Percentiles rank a stretch among this genome's conserved stretches.
Evolutionary conservation across 2,888 invertebrate genomes (phyloP).

Genomic region (Xestobium rufovillosum): DNA sequence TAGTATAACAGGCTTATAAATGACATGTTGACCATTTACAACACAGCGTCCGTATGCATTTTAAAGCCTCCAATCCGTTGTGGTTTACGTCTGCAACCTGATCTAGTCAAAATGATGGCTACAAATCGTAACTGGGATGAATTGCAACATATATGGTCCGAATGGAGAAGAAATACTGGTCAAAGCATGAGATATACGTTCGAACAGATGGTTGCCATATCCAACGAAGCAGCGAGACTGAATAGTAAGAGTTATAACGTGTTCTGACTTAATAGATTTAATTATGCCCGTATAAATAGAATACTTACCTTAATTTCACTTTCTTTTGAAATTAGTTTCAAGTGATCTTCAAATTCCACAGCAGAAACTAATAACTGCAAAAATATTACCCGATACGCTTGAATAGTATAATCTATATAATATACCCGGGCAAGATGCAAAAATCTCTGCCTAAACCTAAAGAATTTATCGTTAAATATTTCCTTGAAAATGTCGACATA

Average conservation of each 20-base stretch:
- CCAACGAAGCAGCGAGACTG: slow-evolving; percentile 70
- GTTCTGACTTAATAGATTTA: too few species aligned
- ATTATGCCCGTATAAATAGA: too few species aligned
- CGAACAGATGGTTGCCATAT: slow-evolving; percentile 69
- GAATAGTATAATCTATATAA: too few species aligned
- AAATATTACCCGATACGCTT: too few species aligned
- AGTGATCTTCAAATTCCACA: too few species aligned
- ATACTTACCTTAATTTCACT: too few species aligned
- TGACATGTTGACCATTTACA: slow-evolving; percentile 82
- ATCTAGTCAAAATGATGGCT: slow-evolving; percentile 70
- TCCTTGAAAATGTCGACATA: too few species aligned
- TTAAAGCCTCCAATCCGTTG: slow-evolving; percentile 79
- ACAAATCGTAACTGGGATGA: slow-evolving; percentile 80
- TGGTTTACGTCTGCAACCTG: slow-evolving; percentile 72
- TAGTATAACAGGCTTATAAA: slow-evolving; percentile 83
- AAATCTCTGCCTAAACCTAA: too few species aligned
- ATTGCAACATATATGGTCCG: slow-evolving; percentile 79
- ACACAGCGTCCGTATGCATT: slow-evolving; percentile 75
- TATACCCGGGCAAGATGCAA: too few species aligned
- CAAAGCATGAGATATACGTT: slow-evolving; percentile 70
- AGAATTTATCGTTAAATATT: too few species aligned
- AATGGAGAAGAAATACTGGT: slow-evolving; percentile 82
- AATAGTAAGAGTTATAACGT: slow-evolving; percentile 62
- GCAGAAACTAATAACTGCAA: too few species aligned
- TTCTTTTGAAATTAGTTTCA: too few species aligned